Percentiles rank a stretch among this genome's conserved stretches.
Conservation (phyloP, 2,113 vertebrate genomes). For the Ariopsis seemanni region DNA sequence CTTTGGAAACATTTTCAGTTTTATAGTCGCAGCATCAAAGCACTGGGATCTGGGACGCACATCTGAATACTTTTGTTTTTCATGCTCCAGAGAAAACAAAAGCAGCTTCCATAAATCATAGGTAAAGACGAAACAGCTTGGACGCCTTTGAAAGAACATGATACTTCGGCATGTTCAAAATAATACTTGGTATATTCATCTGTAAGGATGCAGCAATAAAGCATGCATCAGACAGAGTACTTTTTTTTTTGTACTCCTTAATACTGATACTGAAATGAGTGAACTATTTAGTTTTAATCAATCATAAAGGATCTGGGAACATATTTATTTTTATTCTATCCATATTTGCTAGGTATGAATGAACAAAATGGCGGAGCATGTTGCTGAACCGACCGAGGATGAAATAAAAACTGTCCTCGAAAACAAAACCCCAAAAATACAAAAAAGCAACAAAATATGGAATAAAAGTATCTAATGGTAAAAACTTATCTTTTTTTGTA, state of each 20-base stretch:
- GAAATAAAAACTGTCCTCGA: too few species aligned
- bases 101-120: not conserved
- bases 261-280: not conserved
- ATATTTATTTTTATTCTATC: too few species aligned
- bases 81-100: not conserved
- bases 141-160: not conserved
- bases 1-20: not conserved
- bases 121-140: not conserved
- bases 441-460: too few species aligned
- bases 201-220: not conserved
- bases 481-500: too few species aligned
- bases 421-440: too few species aligned
- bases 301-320: not conserved
- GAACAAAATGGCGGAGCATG: too few species aligned
- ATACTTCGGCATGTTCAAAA: not conserved
- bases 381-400: too few species aligned
- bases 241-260: not conserved
- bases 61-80: slow-evolving; percentile 7
- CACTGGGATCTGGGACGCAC: not conserved
- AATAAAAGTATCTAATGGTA: too few species aligned
- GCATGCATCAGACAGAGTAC: not conserved
- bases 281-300: not conserved
- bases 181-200: not conserved
- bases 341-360: too few species aligned
- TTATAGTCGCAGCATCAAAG: slow-evolving; percentile 1